phyloP scores from a whole-genome alignment of 2,113 vertebrate species.

The Carassius gibelio region DNA sequence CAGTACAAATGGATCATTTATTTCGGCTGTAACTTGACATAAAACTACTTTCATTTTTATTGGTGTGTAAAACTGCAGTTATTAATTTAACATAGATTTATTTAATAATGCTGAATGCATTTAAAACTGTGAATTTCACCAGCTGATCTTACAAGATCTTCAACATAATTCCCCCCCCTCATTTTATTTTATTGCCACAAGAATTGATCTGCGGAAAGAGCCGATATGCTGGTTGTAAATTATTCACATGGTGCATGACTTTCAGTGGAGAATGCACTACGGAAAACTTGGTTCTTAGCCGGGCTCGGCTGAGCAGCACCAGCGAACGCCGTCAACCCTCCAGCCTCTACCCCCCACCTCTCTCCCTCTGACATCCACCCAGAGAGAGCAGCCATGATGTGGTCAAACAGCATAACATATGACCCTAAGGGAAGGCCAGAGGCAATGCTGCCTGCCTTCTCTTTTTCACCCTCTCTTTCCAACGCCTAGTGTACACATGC shows the following conservation, averaged over 20 bases:
- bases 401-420: constrained; percentile 68
- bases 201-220: constrained; percentile 55
- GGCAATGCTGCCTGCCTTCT: constrained; percentile 55
- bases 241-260: constrained; percentile 55
- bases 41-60: not conserved
- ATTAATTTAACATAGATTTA: not conserved
- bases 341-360: constrained; percentile 35
- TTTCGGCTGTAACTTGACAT: not conserved
- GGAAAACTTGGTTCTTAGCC: constrained; percentile 50
- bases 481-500: constrained; percentile 20
- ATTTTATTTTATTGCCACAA: constrained; percentile 50
- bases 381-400: constrained; percentile 59
- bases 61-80: not conserved
- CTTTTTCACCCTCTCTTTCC: constrained; percentile 45
- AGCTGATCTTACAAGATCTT: constrained; percentile 25
- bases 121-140: constrained; percentile 1
- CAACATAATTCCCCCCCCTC: not conserved
- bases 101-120: not conserved
- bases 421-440: constrained; percentile 62
- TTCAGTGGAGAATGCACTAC: constrained; percentile 46
- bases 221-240: constrained; percentile 54
- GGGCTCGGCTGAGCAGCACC: constrained; percentile 38
- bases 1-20: not conserved
- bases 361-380: constrained; percentile 50
- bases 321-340: constrained; percentile 23